Base-by-base conservation (phyloP, 2,113 vertebrate species). In the Lota lota region DNA sequence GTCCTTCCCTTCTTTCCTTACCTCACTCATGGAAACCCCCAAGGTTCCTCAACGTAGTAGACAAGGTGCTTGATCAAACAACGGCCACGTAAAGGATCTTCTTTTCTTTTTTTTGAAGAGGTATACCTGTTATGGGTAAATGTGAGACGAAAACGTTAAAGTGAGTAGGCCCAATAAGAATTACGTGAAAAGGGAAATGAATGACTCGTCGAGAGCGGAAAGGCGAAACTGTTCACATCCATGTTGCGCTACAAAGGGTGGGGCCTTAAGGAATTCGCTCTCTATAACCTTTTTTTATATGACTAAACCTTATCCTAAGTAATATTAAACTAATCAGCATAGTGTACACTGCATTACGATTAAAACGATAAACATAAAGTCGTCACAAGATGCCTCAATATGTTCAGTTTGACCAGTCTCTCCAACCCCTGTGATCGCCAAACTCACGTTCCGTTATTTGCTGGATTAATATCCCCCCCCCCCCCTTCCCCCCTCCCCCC, bases 231-330 rank as follows among this genome's bases (percentile, higher is more conserved):
- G 85, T 86, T 77, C 78, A 85, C 83, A 84, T 89, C 83, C 82
- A 89, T 87, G 86, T 83, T 86, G 84, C 86, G 87, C 82, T 86
- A 79, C 79, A 83, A 87, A 91, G 92, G 92, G 92, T 93, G 92
- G 90, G 92, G 92, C 89, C 83, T 88, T 82, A 60, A 87, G 87
- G 88, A 91, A 92, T 91, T 84, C 83, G 79, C 76, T 82, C 63
- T 64, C 81, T 76, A 79, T 80, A 75, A 76, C 53, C 14, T 56
- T 17, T 56, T 56, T 56, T 56, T 56, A 59, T 21, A 14, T 33
- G 74, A 18, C 14, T 56, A 47, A 47, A 47, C 40, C 40, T 47
- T 10, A 14, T 14, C 40, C 40, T 11, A 14, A 47, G 40, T 47
- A 47, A 47, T 47, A 47, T 5, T 47, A 5, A 47, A 11, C 40